Base-by-base conservation (phyloP, 2,888 invertebrate genomes). In the Cyrtodaria siliqua region DNA sequence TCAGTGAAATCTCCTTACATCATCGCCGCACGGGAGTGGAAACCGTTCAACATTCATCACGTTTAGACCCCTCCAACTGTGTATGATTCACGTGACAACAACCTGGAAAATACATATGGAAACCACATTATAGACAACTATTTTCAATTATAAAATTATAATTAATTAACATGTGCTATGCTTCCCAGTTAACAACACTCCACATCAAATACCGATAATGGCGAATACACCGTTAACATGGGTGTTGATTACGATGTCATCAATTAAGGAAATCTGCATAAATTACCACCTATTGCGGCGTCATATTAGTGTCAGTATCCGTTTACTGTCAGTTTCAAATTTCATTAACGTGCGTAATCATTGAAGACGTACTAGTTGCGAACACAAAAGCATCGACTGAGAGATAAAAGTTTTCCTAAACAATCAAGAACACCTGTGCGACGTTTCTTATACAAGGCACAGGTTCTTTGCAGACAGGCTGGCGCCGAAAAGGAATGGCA, bases 241-340 rank as follows among this genome's bases (percentile, higher is more conserved):
- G 47, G 47, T 18, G 47, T 20, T 18, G 2, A 12, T 50, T 55
- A 18, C 24, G 18, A 12, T 55, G 18, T 12, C 16, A 20, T 55
- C 33, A 33, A 33, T 33, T 33, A 33, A 33, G 33, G n/a, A 33
- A 33, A 33, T 33, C 4, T 24, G 18, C 26, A 26, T 38, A 29
- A 40, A 63, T 59, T 50, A 57, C 66, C 64, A 49, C 64, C 66
- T 61, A 56, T 49, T 47, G 61, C 33, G 63, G 55, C 67, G 61
- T 67, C 72, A 72, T 59, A 72, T 72, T 72, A 64, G 68, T 77
- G 77, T 72, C 77, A 77, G 72, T 68, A 49, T 71, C 49, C 50
- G 40, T 64, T 61, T 66, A 66, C 64, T 55, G 60, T 38, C 52
- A 60, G 16, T 26, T 53, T 33, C 33, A 33, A 33, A 33, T 33